Evolutionary conservation across 2,113 vertebrate genomes (phyloP).

Genomic region (Aplodontia rufa): DNA sequence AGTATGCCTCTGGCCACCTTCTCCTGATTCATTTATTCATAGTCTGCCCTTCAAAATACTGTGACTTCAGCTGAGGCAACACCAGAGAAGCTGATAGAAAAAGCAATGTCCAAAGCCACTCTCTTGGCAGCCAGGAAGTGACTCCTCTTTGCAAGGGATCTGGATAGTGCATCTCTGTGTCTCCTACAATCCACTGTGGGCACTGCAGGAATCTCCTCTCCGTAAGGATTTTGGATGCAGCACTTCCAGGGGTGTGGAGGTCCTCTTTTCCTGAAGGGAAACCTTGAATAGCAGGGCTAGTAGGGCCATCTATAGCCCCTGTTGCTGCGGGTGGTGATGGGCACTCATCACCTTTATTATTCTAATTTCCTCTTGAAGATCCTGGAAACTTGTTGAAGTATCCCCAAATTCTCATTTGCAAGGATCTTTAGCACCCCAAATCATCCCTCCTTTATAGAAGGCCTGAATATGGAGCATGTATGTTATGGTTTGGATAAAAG

Average conservation of each 20-base stretch:
- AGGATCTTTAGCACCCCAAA: neutral
- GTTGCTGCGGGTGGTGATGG: neutral
- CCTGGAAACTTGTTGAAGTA: neutral
- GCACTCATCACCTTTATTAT: neutral
- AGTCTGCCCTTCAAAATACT: neutral
- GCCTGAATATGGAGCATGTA: neutral
- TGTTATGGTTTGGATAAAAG: too few relatives aligned
- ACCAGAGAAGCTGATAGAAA: neutral
- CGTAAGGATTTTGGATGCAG: neutral
- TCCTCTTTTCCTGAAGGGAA: neutral
- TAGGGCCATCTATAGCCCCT: neutral
- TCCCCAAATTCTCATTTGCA: neutral
- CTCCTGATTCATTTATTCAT: neutral
- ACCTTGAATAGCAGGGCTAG: neutral
- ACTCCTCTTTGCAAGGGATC: neutral
- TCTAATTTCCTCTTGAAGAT: neutral
- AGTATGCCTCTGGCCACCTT: neutral
- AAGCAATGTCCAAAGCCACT: neutral
- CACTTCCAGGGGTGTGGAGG: neutral
- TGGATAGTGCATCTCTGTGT: neutral
- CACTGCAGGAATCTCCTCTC: neutral
- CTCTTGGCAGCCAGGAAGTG: neutral
- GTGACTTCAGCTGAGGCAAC: neutral
- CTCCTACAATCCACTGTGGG: neutral
- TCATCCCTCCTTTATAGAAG: neutral